Conservation (phyloP, 2,797 vertebrate genomes). For the Coreius guichenoti region DNA sequence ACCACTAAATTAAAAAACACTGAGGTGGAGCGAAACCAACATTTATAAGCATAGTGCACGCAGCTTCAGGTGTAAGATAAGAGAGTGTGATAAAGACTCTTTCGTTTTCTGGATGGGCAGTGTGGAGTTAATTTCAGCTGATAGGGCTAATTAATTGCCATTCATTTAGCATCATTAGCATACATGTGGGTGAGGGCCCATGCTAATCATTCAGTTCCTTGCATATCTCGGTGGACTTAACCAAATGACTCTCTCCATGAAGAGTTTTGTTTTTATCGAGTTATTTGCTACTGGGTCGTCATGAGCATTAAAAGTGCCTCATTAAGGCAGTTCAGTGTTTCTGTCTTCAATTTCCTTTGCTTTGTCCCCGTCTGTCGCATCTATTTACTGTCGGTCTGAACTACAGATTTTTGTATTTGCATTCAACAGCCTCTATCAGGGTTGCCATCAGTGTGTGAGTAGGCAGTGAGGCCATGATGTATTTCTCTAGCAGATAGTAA, state of each 20-base stretch:
- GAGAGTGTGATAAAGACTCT: conserved; percentile 40
- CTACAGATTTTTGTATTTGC: conserved; percentile 28
- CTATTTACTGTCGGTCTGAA: conserved; percentile 46
- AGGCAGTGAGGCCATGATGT: conserved; percentile 19
- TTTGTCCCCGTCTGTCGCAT: conserved; percentile 49
- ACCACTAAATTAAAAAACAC: conserved; percentile 17
- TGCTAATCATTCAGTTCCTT: conserved; percentile 60
- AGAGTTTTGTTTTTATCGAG: conserved; percentile 53
- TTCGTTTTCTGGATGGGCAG: conserved; percentile 33
- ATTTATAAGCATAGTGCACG: conserved; percentile 25
- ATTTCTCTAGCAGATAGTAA: conserved; percentile 47
- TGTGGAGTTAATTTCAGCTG: conserved; percentile 51
- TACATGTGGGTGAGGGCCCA: conserved; percentile 52
- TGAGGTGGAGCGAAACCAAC: not conserved
- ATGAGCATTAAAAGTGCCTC: conserved; percentile 56
- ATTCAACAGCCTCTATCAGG: conserved; percentile 31
- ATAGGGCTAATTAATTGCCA: conserved; percentile 56
- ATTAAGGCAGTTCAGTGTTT: conserved; percentile 54
- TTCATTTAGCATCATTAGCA: conserved; percentile 61
- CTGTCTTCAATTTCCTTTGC: conserved; percentile 54
- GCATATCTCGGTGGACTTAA: conserved; percentile 56
- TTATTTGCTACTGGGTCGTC: conserved; percentile 47
- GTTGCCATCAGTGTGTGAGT: conserved; percentile 43
- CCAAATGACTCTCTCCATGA: conserved; percentile 54
- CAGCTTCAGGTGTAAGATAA: conserved; percentile 31